Conservation (phyloP, 2,113 vertebrate genomes). For the Loxodonta africana region DNA sequence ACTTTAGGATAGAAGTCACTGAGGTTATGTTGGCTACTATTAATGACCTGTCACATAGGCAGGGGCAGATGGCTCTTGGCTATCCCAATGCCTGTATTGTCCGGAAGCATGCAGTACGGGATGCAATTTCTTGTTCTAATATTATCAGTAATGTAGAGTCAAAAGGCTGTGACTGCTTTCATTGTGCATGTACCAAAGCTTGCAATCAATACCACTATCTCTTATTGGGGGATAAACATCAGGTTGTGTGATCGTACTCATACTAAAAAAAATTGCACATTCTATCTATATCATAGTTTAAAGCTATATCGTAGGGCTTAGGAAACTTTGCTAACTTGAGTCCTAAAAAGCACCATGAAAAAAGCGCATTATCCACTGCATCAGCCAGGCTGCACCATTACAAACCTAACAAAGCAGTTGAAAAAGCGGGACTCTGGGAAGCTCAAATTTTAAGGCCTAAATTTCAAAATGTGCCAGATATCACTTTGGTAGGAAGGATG, state of each 20-base stretch:
- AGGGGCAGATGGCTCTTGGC: neutral
- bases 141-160: neutral
- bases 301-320: neutral
- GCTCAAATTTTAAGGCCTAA: neutral
- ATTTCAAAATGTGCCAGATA: neutral
- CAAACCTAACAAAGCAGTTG: neutral
- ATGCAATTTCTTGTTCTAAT: neutral
- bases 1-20: neutral
- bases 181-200: neutral
- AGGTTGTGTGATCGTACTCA: neutral
- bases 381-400: neutral
- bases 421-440: neutral
- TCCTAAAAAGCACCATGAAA: constrained; percentile 31
- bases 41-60: neutral
- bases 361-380: neutral
- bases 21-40: neutral
- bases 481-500: neutral
- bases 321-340: neutral
- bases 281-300: neutral
- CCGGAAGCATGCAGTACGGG: neutral
- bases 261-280: neutral
- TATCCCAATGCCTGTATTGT: neutral
- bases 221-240: neutral
- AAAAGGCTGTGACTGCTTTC: neutral
- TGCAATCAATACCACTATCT: neutral